Base-by-base conservation (phyloP, 2,797 vertebrate species). In the Oreortyx pictus region DNA sequence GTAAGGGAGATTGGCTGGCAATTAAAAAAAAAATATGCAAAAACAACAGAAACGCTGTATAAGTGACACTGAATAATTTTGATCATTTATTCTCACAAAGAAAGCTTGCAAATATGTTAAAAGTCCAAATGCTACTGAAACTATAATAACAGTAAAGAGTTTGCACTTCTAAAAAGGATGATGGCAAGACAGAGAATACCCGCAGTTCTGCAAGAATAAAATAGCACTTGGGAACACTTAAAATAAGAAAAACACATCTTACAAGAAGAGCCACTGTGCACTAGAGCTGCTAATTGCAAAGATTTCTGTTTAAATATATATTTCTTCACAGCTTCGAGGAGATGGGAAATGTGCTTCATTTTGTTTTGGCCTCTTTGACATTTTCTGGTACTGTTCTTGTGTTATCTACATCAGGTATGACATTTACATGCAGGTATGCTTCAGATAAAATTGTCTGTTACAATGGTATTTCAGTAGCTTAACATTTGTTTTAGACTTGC, bases 291-390 rank as follows among this genome's bases (percentile, higher is more conserved):
- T 86, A 89, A 91, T 80, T 80, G 57, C 44, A 66, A 79, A 24
- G n/a, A 52, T 72, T 89, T 90, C 67, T 81, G 61, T 83, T 95
- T 89, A 91, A 86, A 93, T 78, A 72, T 27, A 52, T 46, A 25
- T 64, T 78, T 41, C 84, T 56, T 50, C 16, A 3, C 8, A 79
- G 19, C 23, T 87, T 81, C 52, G 19, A 75, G 83, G 67, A 93
- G 6, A 5, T 57, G 13, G 87, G 57, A 93, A 87, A 60, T 1
- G 0, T 47, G 23, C 22, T 76, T 85, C 5, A 24, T 90, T 74
- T 88, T 81, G 49, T 81, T 77, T 88, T 49, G 91, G 35, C 4
- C 8, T 67, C 39, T 41, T 92, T 92, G 54, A 56, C 54, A 82
- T 49, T 79, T 93, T 86, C 57, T 73, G 23, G 17, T 71, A 57